phyloP scores from a whole-genome alignment of 2,113 vertebrate genomes.

The Saguinus imperator region DNA sequence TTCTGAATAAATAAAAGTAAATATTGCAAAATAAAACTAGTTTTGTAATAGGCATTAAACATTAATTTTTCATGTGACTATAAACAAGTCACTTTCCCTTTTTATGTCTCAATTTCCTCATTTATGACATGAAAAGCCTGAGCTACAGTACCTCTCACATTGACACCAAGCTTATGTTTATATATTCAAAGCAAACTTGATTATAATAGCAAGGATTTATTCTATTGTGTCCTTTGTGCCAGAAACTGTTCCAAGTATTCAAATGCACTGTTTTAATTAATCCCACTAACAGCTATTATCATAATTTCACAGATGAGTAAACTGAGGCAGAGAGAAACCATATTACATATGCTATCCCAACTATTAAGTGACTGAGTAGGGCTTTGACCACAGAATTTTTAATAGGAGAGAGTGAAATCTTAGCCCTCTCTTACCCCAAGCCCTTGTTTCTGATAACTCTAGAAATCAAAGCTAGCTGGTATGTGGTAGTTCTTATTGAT shows the following conservation, averaged over 20 bases:
- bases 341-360: neutral
- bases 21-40: neutral
- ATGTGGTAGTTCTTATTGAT: neutral
- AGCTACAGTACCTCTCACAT: neutral
- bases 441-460: neutral
- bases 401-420: neutral
- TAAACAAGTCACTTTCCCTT: neutral
- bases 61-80: neutral
- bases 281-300: neutral
- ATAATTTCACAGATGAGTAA: neutral
- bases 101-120: neutral
- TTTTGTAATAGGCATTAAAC: neutral
- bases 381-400: neutral
- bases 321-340: neutral
- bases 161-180: neutral
- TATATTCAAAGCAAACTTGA: neutral
- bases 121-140: neutral
- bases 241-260: neutral
- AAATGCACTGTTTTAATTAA: neutral
- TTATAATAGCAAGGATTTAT: neutral
- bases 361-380: neutral
- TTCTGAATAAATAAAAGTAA: neutral
- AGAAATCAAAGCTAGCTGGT: neutral
- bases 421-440: neutral
- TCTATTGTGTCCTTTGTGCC: neutral